A percentile compares a stretch with the other conserved stretches of the same genome.
Conservation (phyloP, 1,140 invertebrate species). For the Dendroctonus ponderosae region DNA sequence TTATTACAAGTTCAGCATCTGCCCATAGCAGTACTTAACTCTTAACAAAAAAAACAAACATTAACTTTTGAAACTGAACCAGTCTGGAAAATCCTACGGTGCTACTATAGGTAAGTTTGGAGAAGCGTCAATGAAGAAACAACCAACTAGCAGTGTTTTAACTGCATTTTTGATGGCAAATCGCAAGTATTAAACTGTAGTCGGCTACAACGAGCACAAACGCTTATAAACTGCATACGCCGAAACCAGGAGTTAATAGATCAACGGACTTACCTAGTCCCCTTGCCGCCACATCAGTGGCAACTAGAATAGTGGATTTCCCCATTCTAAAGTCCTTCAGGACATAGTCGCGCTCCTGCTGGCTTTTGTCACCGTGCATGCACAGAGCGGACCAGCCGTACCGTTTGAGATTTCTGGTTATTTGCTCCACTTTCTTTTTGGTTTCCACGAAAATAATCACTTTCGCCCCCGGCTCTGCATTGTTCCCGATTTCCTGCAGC, state of each 20-base stretch:
- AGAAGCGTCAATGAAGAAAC: not conserved
- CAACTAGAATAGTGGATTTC: slow-evolving; percentile 87
- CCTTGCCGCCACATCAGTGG: slow-evolving; percentile 97
- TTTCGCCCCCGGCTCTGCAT: slow-evolving; percentile 84
- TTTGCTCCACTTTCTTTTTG: slow-evolving; percentile 93
- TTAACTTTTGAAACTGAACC: slow-evolving; percentile 34
- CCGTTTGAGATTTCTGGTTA: slow-evolving; percentile 83
- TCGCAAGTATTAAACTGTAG: not conserved
- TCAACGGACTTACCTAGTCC: slow-evolving; percentile 83
- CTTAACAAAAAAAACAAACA: not conserved
- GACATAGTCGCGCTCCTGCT: slow-evolving; percentile 94
- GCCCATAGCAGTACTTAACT: not conserved
- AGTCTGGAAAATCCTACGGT: slow-evolving; percentile 49
- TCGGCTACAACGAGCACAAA: not conserved
- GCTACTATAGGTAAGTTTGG: slow-evolving; percentile 41
- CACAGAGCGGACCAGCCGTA: slow-evolving; percentile 89
- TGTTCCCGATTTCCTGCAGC: slow-evolving; percentile 81
- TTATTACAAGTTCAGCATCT: not conserved
- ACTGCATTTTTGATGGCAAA: not conserved
- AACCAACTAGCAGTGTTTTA: not conserved
- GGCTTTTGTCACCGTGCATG: slow-evolving; percentile 97
- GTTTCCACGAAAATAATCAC: slow-evolving; percentile 97
- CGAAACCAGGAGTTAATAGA: not conserved
- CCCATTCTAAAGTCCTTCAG: slow-evolving; percentile 91
- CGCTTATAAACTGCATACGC: slow-evolving; percentile 1